phyloP scores from a whole-genome alignment of 2,113 vertebrate species.

The Phaetusa simplex region DNA sequence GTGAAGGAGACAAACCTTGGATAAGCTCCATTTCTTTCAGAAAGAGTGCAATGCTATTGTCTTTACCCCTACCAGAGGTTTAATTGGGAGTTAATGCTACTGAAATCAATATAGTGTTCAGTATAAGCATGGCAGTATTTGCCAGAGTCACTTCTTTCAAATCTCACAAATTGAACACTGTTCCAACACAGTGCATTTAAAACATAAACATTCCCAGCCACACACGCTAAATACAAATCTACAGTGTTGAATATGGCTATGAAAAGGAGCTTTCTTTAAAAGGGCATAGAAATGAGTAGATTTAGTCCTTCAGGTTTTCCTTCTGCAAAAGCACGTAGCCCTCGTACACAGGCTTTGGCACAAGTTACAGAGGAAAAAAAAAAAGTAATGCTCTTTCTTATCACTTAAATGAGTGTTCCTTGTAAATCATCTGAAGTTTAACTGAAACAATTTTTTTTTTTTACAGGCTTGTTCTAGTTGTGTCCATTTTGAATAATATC shows the following conservation, averaged over 20 bases:
- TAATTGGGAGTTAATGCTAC: not conserved
- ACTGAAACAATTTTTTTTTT: not conserved
- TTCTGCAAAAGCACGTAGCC: slow-evolving; percentile 13
- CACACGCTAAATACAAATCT: not conserved
- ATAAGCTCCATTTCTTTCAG: not conserved
- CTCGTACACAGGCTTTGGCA: slow-evolving; percentile 29
- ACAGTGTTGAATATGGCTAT: not conserved
- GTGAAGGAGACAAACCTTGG: not conserved
- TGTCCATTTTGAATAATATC: not conserved
- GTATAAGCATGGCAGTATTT: not conserved
- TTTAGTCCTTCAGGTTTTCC: not conserved
- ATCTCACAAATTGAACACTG: not conserved
- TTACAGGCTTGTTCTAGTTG: not conserved
- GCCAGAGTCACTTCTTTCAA: not conserved
- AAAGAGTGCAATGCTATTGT: not conserved
- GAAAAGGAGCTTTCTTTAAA: slow-evolving; percentile 59
- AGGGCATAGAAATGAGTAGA: not conserved
- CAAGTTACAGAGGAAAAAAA: not conserved
- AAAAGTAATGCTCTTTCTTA: not conserved
- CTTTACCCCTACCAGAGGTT: not conserved
- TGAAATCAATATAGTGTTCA: not conserved
- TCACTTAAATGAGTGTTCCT: not conserved
- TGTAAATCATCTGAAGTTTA: not conserved
- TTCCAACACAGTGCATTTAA: not conserved
- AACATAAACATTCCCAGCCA: slow-evolving; percentile 9